Evolutionary conservation across 1,140 invertebrate species (phyloP).

Genomic region (Homarus americanus): DNA sequence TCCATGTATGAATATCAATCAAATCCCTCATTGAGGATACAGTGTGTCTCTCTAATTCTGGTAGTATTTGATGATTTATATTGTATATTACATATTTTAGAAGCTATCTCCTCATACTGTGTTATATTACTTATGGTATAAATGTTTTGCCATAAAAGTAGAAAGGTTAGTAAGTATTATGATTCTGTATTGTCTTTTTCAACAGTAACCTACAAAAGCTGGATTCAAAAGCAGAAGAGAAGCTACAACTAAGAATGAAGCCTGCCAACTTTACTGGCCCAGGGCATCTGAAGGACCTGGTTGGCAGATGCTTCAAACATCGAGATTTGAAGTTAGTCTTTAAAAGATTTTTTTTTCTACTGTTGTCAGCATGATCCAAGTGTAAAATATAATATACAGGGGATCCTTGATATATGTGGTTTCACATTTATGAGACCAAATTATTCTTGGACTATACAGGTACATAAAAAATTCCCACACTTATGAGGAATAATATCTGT

Average conservation of each 20-base stretch:
- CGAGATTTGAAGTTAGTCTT: slow-evolving; percentile 57
- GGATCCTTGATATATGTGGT: no score
- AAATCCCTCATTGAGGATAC: no score
- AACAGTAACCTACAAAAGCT: slow-evolving; percentile 44
- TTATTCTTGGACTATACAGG: no score
- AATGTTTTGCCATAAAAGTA: not conserved
- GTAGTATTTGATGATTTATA: not conserved
- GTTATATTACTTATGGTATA: not conserved
- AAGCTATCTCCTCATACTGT: not conserved
- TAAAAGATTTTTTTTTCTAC: no score
- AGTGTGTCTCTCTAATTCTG: not conserved
- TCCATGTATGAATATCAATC: no score
- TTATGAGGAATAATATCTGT: no score
- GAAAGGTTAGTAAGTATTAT: not conserved
- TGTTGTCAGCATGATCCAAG: no score
- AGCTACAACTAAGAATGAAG: slow-evolving; percentile 49
- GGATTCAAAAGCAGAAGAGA: slow-evolving; percentile 51
- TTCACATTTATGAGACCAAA: no score
- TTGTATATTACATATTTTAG: not conserved
- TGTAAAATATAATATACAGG: no score
- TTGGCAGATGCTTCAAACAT: slow-evolving; percentile 53
- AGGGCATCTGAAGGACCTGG: slow-evolving; percentile 27
- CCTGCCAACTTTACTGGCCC: slow-evolving; percentile 54
- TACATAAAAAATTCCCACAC: no score
- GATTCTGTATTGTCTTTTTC: not conserved